phyloP scores from a whole-genome alignment of 2,797 vertebrate species.

The Monodelphis domestica region DNA sequence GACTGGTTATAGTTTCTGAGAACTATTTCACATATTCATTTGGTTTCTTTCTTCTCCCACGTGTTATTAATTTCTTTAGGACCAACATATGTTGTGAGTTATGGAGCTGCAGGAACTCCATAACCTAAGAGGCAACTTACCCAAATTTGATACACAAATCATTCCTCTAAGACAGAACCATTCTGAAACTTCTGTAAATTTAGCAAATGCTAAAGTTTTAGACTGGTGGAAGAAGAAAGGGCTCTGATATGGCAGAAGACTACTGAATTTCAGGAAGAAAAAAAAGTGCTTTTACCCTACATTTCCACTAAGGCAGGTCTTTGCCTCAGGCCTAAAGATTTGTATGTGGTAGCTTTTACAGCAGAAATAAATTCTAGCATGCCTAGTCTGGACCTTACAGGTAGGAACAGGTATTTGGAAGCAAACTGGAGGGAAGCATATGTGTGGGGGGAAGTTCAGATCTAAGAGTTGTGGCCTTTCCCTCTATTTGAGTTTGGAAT shows the following conservation, averaged over 20 bases:
- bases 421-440: not conserved
- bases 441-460: not conserved
- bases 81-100: not conserved
- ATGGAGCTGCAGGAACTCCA: not conserved
- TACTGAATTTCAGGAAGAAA: slow-evolving; percentile 16
- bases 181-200: not conserved
- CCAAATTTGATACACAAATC: not conserved
- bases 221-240: not conserved
- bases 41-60: not conserved
- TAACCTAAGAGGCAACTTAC: not conserved
- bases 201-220: slow-evolving; percentile 29
- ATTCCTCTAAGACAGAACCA: slow-evolving; percentile 2
- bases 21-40: slow-evolving; percentile 30
- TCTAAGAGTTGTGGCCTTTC: not conserved
- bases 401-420: slow-evolving; percentile 33
- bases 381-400: not conserved
- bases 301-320: not conserved
- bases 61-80: not conserved
- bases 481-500: not conserved
- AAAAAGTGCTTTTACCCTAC: not conserved
- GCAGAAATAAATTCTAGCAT: not conserved
- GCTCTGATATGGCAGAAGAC: not conserved
- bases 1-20: not conserved
- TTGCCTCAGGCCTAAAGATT: not conserved
- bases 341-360: slow-evolving; percentile 9